These are phyloP conservation scores for Cydia strobilella DNA, from an alignment of 1,140 invertebrate species.

Conservation along the genomic window DNA sequence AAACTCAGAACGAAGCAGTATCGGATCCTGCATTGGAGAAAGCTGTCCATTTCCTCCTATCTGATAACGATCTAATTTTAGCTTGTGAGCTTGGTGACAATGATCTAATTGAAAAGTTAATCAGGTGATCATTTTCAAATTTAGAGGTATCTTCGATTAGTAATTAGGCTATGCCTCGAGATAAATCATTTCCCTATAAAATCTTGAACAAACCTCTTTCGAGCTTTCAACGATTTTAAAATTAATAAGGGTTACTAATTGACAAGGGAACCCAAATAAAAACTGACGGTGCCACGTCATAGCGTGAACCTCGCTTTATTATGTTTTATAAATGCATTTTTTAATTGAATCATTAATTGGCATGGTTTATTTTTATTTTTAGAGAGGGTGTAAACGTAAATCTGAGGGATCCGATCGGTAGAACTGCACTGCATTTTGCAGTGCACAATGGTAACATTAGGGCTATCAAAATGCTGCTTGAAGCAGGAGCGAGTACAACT, in stretches of 20 bases:
- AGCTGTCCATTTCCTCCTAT: constrained; percentile 57
- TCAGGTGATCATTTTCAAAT: constrained; percentile 58
- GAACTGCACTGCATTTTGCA: constrained; percentile 66
- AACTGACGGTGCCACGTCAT: too few species aligned
- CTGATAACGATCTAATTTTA: constrained; percentile 58
- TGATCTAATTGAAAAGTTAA: constrained; percentile 47
- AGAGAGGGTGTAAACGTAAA: constrained; percentile 54
- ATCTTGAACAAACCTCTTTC: too few species aligned
- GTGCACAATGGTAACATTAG: constrained; percentile 50
- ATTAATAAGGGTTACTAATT: too few species aligned
- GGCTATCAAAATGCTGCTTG: constrained; percentile 50
- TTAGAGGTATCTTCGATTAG: too few species aligned
- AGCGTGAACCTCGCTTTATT: not conserved
- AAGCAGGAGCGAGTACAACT: constrained; percentile 54
- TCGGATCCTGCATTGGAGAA: constrained; percentile 39
- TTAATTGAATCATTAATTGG: constrained; percentile 32
- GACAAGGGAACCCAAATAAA: too few species aligned
- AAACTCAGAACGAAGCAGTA: not conserved
- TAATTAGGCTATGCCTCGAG: too few species aligned
- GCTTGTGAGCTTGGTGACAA: constrained; percentile 63
- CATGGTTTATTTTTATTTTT: constrained; percentile 34
- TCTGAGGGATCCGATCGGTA: constrained; percentile 57
- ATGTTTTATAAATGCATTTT: too few species aligned
- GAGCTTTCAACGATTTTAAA: too few species aligned
- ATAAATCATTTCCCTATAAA: too few species aligned